phyloP scores from a whole-genome alignment of 2,797 vertebrate genomes.

The Melanotaenia parkinsoni region DNA sequence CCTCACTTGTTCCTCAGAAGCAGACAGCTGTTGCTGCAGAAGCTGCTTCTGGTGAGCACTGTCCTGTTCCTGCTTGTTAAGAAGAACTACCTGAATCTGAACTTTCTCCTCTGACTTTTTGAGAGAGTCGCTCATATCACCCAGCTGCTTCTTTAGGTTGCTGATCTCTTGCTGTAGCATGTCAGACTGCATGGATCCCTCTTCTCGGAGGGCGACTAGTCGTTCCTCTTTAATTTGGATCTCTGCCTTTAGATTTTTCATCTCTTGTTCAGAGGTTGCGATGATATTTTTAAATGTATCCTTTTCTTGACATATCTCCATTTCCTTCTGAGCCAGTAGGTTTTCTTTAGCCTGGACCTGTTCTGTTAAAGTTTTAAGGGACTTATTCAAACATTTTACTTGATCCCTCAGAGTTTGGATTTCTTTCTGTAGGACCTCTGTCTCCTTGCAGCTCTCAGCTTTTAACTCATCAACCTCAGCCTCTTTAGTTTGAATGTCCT shows the following conservation, averaged over 20 bases:
- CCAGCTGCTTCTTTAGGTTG: slow-evolving; percentile 32
- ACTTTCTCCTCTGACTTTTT: slow-evolving; percentile 41
- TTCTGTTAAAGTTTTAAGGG: slow-evolving; percentile 44
- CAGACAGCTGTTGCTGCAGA: slow-evolving; percentile 39
- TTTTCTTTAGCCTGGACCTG: slow-evolving; percentile 57
- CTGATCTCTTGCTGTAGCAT: slow-evolving; percentile 46
- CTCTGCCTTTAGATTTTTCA: slow-evolving; percentile 46
- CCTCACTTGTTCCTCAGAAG: slow-evolving; percentile 29
- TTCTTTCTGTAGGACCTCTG: slow-evolving; percentile 47
- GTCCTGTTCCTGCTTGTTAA: slow-evolving; percentile 47
- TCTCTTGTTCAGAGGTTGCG: slow-evolving; percentile 63
- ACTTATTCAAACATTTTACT: slow-evolving; percentile 36
- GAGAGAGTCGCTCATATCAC: slow-evolving; percentile 21
- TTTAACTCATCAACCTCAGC: slow-evolving; percentile 24
- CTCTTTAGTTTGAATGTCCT: neutral
- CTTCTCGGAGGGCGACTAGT: slow-evolving; percentile 25
- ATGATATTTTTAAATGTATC: slow-evolving; percentile 23
- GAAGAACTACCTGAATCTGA: slow-evolving; percentile 5
- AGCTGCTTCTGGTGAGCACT: slow-evolving; percentile 42
- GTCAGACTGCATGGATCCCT: slow-evolving; percentile 41
- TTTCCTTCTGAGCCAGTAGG: slow-evolving; percentile 54
- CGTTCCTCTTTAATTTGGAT: slow-evolving; percentile 59
- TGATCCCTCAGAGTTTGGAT: slow-evolving; percentile 49
- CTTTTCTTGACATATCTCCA: slow-evolving; percentile 53
- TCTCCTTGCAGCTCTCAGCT: slow-evolving; percentile 24